Evolutionary conservation across 2,113 vertebrate genomes (phyloP), one percentile per base, ranked within the genome.

Genomic region (human): DNA sequence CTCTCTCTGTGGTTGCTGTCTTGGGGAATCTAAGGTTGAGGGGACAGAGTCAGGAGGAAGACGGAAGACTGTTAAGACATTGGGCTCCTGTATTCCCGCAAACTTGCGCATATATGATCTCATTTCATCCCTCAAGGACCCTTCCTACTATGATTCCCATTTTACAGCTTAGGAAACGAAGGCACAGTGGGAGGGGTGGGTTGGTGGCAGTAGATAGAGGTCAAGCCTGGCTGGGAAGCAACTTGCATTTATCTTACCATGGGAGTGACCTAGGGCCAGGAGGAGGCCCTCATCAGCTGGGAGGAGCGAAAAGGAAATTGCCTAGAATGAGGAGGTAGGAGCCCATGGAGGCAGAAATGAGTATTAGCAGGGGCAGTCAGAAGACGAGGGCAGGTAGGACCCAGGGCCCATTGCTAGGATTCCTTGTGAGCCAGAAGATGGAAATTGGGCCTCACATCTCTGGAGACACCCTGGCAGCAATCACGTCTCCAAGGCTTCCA

Each of bases 1-100:
- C 25, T 72, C 38, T 68, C 32, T 35, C 9, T 35, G 1, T 13
- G 18, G 45, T 16, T 82, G n/a, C 61, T 30, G 30, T 59, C 38
- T 12, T 55, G 30, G 79, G 57, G 75, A 89, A 68, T 14, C 3
- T 4, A 27, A 57, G 52, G 52, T 8, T 8, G 50, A 75, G 38
- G 64, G 17, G 55, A 52, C 17, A 48, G 59, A 59, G 45, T 35
- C 45, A 11, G 0, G 64, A 45, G 20, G n/a, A 66, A 50, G 61
- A 72, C 52, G 55, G 59, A 82, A 80, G 55, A 20, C 61, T 1
- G 2, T 45, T 64, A 22, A 80, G 72, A 75, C 45, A 3, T 1
- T 16, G 27, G 35, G 43, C 1, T 61, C 3, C 64, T 4, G 17
- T 1, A 0, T 76, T 52, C 52, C 13, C 3, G 61, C 16, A 1